These are phyloP conservation scores for Ophion ellenae DNA, from an alignment of 2,888 invertebrate genomes.

Conservation along the genomic window DNA sequence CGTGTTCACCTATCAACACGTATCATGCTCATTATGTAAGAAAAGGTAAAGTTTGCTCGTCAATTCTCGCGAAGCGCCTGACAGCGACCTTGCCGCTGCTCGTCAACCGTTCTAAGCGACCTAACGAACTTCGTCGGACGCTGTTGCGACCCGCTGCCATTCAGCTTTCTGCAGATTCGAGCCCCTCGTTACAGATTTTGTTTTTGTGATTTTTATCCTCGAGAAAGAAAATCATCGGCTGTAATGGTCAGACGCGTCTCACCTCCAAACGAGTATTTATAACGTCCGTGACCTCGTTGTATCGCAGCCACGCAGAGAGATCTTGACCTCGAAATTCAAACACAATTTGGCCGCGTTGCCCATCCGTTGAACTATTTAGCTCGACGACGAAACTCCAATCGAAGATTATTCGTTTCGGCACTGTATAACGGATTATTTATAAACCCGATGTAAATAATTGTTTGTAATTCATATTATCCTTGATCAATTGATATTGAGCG, in stretches of 20 bases:
- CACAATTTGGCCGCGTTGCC: slow-evolving; percentile 34
- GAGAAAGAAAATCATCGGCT: neutral
- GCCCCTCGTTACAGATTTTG: neutral
- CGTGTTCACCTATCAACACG: slow-evolving; percentile 66
- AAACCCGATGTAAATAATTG: neutral
- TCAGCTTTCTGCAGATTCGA: neutral
- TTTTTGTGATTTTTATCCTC: neutral
- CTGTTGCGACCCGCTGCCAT: neutral
- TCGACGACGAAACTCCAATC: neutral
- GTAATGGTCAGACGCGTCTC: neutral
- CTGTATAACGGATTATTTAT: neutral
- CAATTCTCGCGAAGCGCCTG: slow-evolving; percentile 31
- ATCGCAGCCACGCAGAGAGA: slow-evolving; percentile 19
- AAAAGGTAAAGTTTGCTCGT: slow-evolving; percentile 62
- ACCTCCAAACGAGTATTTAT: slow-evolving; percentile 58
- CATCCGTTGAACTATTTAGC: slow-evolving; percentile 4
- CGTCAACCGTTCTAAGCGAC: slow-evolving; percentile 31
- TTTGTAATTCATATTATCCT: neutral
- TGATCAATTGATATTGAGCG: neutral
- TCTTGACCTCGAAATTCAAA: slow-evolving; percentile 69
- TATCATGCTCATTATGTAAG: slow-evolving; percentile 76
- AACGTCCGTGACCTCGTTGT: slow-evolving; percentile 67
- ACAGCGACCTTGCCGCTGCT: slow-evolving; percentile 29
- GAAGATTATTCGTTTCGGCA: neutral
- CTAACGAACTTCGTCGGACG: neutral